A percentile compares a stretch with the other conserved stretches of the same genome.
Evolutionary conservation across 2,888 invertebrate genomes (phyloP).

Genomic region (Coleophora deauratella): DNA sequence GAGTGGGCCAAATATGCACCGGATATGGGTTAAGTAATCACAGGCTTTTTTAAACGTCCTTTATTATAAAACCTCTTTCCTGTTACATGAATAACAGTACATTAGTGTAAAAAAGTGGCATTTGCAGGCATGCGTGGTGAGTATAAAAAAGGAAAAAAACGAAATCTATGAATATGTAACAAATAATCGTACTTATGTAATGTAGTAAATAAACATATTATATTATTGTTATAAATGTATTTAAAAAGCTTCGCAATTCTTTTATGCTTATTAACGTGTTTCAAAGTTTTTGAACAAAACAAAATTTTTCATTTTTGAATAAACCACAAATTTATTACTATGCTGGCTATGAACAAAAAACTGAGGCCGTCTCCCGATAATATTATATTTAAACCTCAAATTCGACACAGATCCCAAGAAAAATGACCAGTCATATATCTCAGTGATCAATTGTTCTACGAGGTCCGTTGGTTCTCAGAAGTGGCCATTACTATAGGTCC

Average conservation of each 20-base stretch:
- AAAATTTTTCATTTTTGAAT: background rate
- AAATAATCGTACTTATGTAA: no score
- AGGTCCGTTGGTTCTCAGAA: constrained; percentile 56
- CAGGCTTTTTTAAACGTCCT: constrained; percentile 52
- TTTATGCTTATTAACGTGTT: no score
- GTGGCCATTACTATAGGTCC: constrained; percentile 49
- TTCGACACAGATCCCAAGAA: constrained; percentile 50
- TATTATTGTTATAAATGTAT: no score
- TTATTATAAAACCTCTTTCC: constrained; percentile 53
- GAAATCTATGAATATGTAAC: no score
- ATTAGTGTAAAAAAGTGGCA: constrained; percentile 44
- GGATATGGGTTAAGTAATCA: constrained; percentile 73
- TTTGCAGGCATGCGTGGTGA: constrained; percentile 51
- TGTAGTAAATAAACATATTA: no score
- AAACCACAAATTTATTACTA: constrained; percentile 27
- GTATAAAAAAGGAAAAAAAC: constrained; percentile 3
- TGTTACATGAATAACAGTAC: constrained; percentile 51
- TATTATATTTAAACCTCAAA: constrained; percentile 61
- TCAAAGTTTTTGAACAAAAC: no score
- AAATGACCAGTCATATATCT: constrained; percentile 56
- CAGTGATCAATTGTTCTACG: constrained; percentile 46
- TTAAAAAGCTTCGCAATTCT: no score
- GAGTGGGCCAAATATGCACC: constrained; percentile 34
- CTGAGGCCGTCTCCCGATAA: constrained; percentile 28
- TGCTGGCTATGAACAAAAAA: constrained; percentile 31